These are phyloP conservation scores for Callocephalon fimbriatum DNA, from an alignment of 2,113 vertebrate species.

Conservation along the genomic window DNA sequence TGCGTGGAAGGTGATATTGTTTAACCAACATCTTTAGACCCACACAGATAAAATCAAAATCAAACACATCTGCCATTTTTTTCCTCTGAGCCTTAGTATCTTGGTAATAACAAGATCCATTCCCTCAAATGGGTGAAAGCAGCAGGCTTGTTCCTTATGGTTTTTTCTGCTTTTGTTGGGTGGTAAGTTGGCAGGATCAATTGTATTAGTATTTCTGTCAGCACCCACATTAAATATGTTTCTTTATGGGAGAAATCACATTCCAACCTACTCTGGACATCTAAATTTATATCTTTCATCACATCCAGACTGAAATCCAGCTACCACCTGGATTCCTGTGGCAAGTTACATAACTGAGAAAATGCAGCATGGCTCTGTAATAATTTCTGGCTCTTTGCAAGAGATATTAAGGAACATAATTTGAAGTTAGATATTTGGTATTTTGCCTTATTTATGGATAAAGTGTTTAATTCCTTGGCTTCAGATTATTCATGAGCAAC, in stretches of 20 bases:
- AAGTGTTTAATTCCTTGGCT: not conserved
- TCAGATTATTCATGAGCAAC: not conserved
- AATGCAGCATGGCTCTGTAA: rapidly evolving
- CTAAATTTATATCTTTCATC: slow-evolving; percentile 47
- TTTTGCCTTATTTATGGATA: not conserved
- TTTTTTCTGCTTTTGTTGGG: not conserved
- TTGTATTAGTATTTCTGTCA: slow-evolving; percentile 44
- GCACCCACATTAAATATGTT: slow-evolving; percentile 41
- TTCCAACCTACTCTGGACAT: slow-evolving; percentile 31
- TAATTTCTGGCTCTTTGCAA: not conserved
- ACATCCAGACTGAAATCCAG: slow-evolving; percentile 39
- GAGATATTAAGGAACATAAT: not conserved
- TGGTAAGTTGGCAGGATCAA: not conserved
- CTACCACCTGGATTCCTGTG: slow-evolving; percentile 22
- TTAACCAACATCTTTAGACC: slow-evolving; percentile 15
- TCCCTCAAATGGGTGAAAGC: not conserved
- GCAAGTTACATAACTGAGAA: not conserved
- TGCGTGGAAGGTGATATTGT: not conserved
- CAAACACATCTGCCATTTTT: not conserved
- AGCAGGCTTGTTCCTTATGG: not conserved
- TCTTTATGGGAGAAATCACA: slow-evolving; percentile 27
- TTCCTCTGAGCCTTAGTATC: not conserved
- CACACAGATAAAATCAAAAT: not conserved
- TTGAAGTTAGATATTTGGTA: not conserved
- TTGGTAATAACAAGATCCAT: not conserved